These are phyloP conservation scores for Sisor rabdophorus DNA, from an alignment of 2,113 vertebrate species.

Conservation along the genomic window DNA sequence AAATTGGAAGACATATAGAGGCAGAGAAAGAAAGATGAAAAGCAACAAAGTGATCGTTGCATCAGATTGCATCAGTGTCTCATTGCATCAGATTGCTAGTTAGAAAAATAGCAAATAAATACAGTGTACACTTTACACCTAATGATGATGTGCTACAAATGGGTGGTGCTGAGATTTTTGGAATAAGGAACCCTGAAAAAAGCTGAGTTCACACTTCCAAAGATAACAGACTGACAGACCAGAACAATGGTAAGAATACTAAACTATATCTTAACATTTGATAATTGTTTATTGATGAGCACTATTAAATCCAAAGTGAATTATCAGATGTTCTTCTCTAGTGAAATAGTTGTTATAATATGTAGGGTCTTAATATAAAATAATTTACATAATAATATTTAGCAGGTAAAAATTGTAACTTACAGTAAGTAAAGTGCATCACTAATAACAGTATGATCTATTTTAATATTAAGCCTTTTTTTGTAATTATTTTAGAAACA, in stretches of 20 bases:
- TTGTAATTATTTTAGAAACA: not conserved
- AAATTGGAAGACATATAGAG: not conserved
- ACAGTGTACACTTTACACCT: slow-evolving; percentile 10
- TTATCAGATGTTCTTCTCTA: no score
- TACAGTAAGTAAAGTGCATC: not conserved
- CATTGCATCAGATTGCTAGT: slow-evolving; percentile 15
- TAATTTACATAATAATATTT: not conserved
- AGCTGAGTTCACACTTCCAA: not conserved
- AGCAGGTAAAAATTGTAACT: not conserved
- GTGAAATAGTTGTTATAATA: not conserved
- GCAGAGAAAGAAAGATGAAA: slow-evolving; percentile 18
- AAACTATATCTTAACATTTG: not conserved
- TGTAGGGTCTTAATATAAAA: not conserved
- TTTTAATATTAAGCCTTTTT: not conserved
- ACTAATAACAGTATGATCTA: not conserved
- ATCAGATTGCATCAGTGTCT: slow-evolving; percentile 26
- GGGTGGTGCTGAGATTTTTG: slow-evolving; percentile 8
- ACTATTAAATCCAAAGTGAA: not conserved
- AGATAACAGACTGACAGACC: not conserved
- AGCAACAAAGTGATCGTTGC: slow-evolving; percentile 25
- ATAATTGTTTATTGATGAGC: not conserved
- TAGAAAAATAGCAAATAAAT: slow-evolving; percentile 18
- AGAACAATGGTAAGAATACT: slow-evolving; percentile 24
- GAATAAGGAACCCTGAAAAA: not conserved
- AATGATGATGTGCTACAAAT: slow-evolving; percentile 15